Evolutionary conservation across 2,113 vertebrate genomes (phyloP), one percentile per base, ranked within the genome.

Genomic region (Coracopsis vasa): DNA sequence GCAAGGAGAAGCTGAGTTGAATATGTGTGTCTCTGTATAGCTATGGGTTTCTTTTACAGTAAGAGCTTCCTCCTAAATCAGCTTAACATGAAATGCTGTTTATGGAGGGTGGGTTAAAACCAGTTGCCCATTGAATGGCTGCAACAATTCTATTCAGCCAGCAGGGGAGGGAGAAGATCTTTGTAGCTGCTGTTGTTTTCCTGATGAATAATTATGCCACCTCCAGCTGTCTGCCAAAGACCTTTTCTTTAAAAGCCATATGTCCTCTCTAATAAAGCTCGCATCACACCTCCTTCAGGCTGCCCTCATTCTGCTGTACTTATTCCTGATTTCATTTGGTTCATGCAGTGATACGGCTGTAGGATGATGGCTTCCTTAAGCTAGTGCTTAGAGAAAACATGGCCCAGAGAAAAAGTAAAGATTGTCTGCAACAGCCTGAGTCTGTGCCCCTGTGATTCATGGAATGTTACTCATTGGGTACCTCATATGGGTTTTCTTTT

Each of bases 241-340:
- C 54, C 64, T 44, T 90, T 70, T 79, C 92, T 93, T 90, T 88
- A 67, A 90, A 94, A 91, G 61, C 90, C 80, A 51, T 95, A 90
- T 94, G 88, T 93, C 72, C 77, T 84, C 61, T 54, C 83, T 86
- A 84, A 88, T 87, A 90, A 90, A 95, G 33, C 54, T 90, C 64
- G 70, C 33, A 71, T 90, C 86, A 86, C 92, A 94, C 82, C 82
- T 96, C 82, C 92, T 90, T 94, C 88, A 94, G 88, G 82, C 88
- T 93, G 93, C 75, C 80, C 81, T 86, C 60, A 33, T 93, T 93
- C 75, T 90, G 54, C 82, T 83, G 47, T 64, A 78, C 79, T 92
- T 86, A 67, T 11, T 35, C 60, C 64, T 12, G 5, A 92, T 75
- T 94, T 90, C n/a, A 45, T 86, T 60, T 79, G 61, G 65, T 58